Conservation (phyloP, 2,797 vertebrate species). For the Anguilla anguilla region DNA sequence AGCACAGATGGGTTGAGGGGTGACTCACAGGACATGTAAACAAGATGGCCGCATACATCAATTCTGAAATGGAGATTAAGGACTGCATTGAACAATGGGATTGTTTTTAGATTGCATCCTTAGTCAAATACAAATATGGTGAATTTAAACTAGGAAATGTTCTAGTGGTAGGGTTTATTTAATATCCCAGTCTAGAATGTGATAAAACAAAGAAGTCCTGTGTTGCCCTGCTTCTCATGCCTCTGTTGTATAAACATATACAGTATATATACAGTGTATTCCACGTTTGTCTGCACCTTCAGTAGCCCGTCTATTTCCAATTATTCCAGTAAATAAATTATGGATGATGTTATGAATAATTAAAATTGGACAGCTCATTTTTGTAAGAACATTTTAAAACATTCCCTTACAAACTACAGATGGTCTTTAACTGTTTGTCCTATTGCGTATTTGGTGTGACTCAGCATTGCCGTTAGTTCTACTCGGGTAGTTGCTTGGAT, state of each 20-base stretch:
- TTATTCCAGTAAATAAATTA: neutral
- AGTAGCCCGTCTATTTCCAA: neutral
- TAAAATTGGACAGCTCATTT: neutral
- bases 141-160: neutral
- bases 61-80: neutral
- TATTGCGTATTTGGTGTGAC: neutral
- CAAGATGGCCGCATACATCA: neutral
- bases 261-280: neutral
- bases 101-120: neutral
- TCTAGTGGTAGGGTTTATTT: neutral
- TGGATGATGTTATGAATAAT: neutral
- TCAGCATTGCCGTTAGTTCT: neutral
- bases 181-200: neutral
- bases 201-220: neutral
- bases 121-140: neutral
- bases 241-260: neutral
- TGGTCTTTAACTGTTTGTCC: neutral
- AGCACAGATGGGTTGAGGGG: constrained; percentile 4
- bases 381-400: neutral
- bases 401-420: neutral
- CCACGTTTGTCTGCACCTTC: neutral
- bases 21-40: neutral
- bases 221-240: neutral
- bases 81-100: neutral
- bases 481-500: neutral